Evolutionary conservation across 1,140 invertebrate genomes (phyloP), one percentile per base, ranked within the genome.

Genomic region (Planococcus citri): DNA sequence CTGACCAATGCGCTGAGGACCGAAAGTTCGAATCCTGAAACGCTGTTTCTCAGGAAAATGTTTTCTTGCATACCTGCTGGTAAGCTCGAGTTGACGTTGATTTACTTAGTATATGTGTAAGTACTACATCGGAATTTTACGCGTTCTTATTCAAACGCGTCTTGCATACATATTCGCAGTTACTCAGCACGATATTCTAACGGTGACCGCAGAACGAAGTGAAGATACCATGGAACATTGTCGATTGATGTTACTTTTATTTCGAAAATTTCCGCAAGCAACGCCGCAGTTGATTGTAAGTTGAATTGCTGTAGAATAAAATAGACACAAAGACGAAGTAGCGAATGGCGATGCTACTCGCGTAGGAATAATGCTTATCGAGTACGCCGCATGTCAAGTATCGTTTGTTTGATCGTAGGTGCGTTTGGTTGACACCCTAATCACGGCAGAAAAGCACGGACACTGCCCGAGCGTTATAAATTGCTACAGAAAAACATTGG

Each of bases 221-320:
- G 88, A 90, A 77, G 89, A 93, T 76, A 91, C 88, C 25, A 87
- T 92, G 83, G 90, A 93, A 75, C 89, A 92, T 78, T 92, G 91
- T 77, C 83, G 88, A 73, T 78, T 93, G 61, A 79, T 91, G 58
- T 81, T 94, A 27, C 76, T 94, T 51, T 80, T 93, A 68, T 80
- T 94, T 61, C 86, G 86, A 74, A 85, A 86, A 75, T 93, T 94
- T 81, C 90, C 90, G 38, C 87, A 88, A 75, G 85, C 89, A n/a
- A 85, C 88, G 17, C 76, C 83, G 20, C 85, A 85, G 58, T 86
- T 92, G 77, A 90, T 88, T 38, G 89, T 90, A 80, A 81, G 79
- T 71, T 38, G 10, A 51, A 17, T 20, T 51, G 6, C 10, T 20
- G 41, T 51, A n/a, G n/a, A n/a, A n/a, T 51, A 51, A 51, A 64